These are phyloP conservation scores for Murina feae DNA, from an alignment of 2,113 vertebrate species.

Conservation along the genomic window DNA sequence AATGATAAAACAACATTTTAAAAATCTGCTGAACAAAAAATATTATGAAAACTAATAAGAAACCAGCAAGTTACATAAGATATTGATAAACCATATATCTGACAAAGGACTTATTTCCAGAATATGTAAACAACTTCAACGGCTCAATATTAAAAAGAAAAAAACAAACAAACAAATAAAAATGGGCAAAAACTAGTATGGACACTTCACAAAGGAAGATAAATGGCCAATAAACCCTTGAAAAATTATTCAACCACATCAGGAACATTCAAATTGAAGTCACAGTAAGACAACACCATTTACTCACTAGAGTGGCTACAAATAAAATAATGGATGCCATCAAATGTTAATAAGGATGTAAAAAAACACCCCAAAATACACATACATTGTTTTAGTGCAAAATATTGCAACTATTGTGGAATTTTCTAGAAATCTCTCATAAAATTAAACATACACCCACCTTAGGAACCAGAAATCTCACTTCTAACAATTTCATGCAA, in stretches of 20 bases:
- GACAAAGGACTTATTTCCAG: not conserved
- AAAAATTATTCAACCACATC: not conserved
- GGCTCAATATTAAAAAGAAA: not conserved
- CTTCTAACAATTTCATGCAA: not conserved
- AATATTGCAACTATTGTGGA: not conserved
- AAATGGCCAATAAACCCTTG: not conserved
- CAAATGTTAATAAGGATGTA: not conserved
- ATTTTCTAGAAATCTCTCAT: not conserved
- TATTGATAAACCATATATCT: not conserved
- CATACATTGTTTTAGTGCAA: not conserved
- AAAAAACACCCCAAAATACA: not conserved
- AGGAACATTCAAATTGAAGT: not conserved
- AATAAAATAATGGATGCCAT: not conserved
- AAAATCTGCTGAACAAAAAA: not conserved
- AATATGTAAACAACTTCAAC: not conserved
- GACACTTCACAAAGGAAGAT: not conserved
- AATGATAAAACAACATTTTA: not conserved
- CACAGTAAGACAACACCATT: not conserved
- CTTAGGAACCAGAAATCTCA: not conserved
- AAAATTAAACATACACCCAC: not conserved
- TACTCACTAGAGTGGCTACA: not conserved
- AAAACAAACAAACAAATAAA: not conserved
- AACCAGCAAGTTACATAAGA: not conserved
- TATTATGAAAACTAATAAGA: not conserved
- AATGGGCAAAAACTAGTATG: not conserved